Percentiles rank a stretch among this genome's conserved stretches.
phyloP scores from a whole-genome alignment of 2,113 vertebrate genomes.

The Corythoichthys haematopterus region DNA sequence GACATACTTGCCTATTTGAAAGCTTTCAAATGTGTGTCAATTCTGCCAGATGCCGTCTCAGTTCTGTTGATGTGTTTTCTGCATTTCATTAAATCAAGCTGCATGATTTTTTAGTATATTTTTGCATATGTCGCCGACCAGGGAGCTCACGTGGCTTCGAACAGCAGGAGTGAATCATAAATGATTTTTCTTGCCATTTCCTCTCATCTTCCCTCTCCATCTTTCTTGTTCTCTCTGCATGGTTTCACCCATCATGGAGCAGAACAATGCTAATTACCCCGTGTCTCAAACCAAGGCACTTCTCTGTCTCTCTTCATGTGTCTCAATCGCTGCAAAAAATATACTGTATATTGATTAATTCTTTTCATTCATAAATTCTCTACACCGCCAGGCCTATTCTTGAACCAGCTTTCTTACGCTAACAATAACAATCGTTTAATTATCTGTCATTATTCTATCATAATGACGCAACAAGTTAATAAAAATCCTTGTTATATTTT shows the following conservation, averaged over 20 bases:
- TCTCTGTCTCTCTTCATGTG: neutral
- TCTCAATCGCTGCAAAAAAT: neutral
- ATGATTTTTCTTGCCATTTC: constrained; percentile 27
- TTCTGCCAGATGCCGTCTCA: too few relatives aligned
- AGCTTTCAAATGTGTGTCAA: too few relatives aligned
- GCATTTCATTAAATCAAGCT: too few relatives aligned
- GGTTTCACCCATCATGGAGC: constrained; percentile 25
- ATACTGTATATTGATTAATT: too few relatives aligned
- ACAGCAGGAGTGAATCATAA: constrained; percentile 54
- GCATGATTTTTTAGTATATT: neutral
- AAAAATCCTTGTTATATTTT: too few relatives aligned
- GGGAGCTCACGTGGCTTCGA: constrained; percentile 34
- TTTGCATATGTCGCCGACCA: constrained; percentile 40
- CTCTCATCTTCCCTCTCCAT: neutral
- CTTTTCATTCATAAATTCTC: too few relatives aligned
- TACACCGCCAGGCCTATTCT: too few relatives aligned
- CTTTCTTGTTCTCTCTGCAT: constrained; percentile 18
- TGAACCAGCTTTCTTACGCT: too few relatives aligned
- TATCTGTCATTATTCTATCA: too few relatives aligned
- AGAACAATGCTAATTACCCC: constrained; percentile 29
- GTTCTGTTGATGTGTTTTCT: constrained; percentile 11
- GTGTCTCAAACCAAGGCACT: neutral
- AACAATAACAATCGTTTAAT: too few relatives aligned
- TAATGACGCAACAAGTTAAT: too few relatives aligned
- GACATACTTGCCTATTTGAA: too few relatives aligned